Evolutionary conservation across 2,888 invertebrate species (phyloP).

Genomic region (Dryomyza anilis): DNA sequence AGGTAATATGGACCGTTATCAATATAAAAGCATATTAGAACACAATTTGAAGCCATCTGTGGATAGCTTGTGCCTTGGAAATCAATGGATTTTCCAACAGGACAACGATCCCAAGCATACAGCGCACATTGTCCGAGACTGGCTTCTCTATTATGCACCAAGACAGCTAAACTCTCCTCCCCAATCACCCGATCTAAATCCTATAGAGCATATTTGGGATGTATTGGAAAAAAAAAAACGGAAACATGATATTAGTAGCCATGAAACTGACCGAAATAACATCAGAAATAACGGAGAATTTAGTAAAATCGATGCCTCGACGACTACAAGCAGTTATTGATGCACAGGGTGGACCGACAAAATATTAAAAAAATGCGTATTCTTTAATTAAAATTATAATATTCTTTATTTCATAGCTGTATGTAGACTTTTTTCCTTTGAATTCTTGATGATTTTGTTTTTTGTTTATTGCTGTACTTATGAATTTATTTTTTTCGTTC

Average conservation of each 20-base stretch:
- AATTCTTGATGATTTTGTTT: no score
- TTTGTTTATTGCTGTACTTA: no score
- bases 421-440: no score
- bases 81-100: constrained; percentile 26
- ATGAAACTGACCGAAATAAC: not conserved
- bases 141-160: constrained; percentile 27
- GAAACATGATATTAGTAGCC: not conserved
- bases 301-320: not conserved
- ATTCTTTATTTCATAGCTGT: no score
- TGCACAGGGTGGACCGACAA: no score
- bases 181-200: not conserved
- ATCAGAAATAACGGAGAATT: not conserved
- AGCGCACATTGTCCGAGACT: constrained; percentile 16
- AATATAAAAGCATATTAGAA: constrained; percentile 27
- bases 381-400: no score
- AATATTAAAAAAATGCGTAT: no score
- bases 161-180: constrained; percentile 1
- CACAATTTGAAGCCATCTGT: constrained; percentile 26
- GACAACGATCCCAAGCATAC: constrained; percentile 28
- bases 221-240: not conserved
- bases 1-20: constrained; percentile 36
- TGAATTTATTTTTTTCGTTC: no score
- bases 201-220: not conserved
- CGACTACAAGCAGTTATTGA: no score
- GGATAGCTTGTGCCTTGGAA: constrained; percentile 19